Conservation (phyloP, 2,888 invertebrate genomes). For the Idaea straminata region DNA sequence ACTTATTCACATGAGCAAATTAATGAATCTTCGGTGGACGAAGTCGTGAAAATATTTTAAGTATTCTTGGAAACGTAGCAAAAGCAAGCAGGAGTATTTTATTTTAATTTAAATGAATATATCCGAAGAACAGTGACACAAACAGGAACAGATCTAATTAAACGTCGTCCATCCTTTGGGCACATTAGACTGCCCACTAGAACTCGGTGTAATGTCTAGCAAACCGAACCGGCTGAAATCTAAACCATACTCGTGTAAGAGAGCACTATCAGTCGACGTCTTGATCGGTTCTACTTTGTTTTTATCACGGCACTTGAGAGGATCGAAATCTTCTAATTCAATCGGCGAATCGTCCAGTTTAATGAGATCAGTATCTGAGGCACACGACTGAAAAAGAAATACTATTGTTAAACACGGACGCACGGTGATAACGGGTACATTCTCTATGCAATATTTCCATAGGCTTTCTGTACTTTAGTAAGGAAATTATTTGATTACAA, state of each 20-base stretch:
- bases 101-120: not conserved
- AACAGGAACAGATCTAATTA: slow-evolving; percentile 43
- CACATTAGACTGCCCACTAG: slow-evolving; percentile 40
- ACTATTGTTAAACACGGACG: slow-evolving; percentile 42
- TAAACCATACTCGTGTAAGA: slow-evolving; percentile 86
- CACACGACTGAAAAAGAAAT: slow-evolving; percentile 72
- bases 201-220: slow-evolving; percentile 68
- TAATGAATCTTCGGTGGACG: too few relatives aligned
- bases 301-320: slow-evolving; percentile 62
- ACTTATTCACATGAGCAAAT: too few relatives aligned
- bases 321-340: slow-evolving; percentile 70
- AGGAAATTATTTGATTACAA: not conserved
- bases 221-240: slow-evolving; percentile 80
- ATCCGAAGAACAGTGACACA: not conserved
- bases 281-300: slow-evolving; percentile 60
- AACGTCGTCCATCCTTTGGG: slow-evolving; percentile 73
- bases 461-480: not conserved
- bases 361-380: slow-evolving; percentile 70
- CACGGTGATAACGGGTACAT: slow-evolving; percentile 13
- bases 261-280: slow-evolving; percentile 80
- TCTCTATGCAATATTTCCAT: not conserved
- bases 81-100: not conserved
- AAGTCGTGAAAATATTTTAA: too few relatives aligned
- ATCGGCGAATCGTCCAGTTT: slow-evolving; percentile 71
- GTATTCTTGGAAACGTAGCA: not conserved